phyloP scores from a whole-genome alignment of 2,888 invertebrate species.

The Herminia tarsipennalis region DNA sequence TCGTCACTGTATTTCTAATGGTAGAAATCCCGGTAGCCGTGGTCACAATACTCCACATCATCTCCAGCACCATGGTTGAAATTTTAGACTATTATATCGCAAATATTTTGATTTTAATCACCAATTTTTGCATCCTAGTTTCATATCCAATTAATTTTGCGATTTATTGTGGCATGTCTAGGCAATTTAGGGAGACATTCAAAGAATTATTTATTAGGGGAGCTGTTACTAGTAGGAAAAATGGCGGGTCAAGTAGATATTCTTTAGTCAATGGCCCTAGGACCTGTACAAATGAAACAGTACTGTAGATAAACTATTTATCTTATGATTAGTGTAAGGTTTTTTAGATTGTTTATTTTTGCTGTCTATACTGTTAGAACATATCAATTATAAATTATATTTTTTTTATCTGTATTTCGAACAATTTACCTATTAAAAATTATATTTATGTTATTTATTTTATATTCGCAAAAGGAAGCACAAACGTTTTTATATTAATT shows the following conservation, averaged over 20 bases:
- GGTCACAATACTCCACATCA: constrained; percentile 93
- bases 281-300: constrained; percentile 94
- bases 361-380: constrained; percentile 37
- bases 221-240: constrained; percentile 86
- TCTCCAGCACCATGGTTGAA: constrained; percentile 89
- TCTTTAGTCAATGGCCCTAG: constrained; percentile 93
- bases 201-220: constrained; percentile 91
- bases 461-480: constrained; percentile 6
- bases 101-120: constrained; percentile 91
- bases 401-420: constrained; percentile 15
- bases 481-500: constrained; percentile 14
- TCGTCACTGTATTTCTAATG: constrained; percentile 93
- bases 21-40: constrained; percentile 94
- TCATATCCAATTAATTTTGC: constrained; percentile 98
- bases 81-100: constrained; percentile 92
- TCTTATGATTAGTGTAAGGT: constrained; percentile 32
- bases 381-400: constrained; percentile 30
- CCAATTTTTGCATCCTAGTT: constrained; percentile 96
- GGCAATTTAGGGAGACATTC: constrained; percentile 97
- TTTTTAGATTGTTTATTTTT: constrained; percentile 25
- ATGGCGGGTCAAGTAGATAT: constrained; percentile 90
- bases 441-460: constrained; percentile 1
- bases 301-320: constrained; percentile 86
- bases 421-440: constrained; percentile 11
- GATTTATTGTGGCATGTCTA: constrained; percentile 98